Conservation (phyloP, 2,113 vertebrate species). For the Hypocryptadius cinnamomeus region DNA sequence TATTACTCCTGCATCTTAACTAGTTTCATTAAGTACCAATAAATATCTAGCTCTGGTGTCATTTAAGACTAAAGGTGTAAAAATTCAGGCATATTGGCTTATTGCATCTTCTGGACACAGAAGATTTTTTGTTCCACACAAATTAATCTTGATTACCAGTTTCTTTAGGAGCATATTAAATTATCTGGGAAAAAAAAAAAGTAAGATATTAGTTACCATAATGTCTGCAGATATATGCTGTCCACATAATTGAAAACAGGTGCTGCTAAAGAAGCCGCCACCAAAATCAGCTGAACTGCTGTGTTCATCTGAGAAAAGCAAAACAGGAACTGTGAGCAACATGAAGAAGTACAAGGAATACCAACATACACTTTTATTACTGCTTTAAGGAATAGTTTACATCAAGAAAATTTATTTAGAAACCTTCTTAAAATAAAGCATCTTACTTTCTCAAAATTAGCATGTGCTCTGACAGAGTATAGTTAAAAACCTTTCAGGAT, state of each 20-base stretch:
- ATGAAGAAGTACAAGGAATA: not conserved
- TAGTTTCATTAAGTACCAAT: not conserved
- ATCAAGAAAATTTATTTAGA: not conserved
- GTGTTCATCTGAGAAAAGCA: slow-evolving; percentile 84
- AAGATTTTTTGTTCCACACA: not conserved
- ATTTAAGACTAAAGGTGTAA: not conserved
- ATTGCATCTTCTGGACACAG: not conserved
- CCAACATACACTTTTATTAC: not conserved
- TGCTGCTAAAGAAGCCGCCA: slow-evolving; percentile 90
- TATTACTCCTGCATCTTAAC: not conserved
- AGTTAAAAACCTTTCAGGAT: not conserved
- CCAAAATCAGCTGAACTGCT: slow-evolving; percentile 88
- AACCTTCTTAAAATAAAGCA: not conserved
- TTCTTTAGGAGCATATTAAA: not conserved
- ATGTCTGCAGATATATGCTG: slow-evolving; percentile 84
- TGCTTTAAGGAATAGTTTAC: not conserved
- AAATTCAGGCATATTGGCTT: not conserved
- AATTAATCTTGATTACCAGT: not conserved
- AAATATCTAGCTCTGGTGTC: not conserved
- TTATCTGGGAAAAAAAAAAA: not conserved
- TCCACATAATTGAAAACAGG: slow-evolving; percentile 95
- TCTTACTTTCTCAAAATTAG: not conserved
- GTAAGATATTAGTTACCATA: slow-evolving; percentile 78
- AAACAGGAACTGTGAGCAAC: not conserved
- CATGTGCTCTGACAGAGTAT: accelerated